Base-by-base conservation (phyloP, 2,888 invertebrate species). In the Trissoscelio sp. region DNA sequence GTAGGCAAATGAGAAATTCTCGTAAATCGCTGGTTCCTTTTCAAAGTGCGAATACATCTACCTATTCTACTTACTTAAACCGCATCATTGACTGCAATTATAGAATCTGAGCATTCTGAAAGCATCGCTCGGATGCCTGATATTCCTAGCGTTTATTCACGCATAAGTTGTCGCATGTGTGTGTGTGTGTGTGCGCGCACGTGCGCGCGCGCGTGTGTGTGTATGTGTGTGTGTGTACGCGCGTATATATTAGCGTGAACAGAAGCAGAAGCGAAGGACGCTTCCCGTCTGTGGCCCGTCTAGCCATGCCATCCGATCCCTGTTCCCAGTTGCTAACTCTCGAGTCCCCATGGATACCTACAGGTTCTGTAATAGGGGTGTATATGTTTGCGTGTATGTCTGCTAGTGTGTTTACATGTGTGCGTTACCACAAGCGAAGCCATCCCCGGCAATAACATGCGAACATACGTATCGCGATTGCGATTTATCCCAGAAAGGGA, bases 401-500 rank as follows among this genome's bases (percentile, higher is more conserved):
- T n/a, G n/a, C n/a, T 18, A 2, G 44, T 7, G 42, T 16, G 14
- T 11, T n/a, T 28, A 28, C 28, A 28, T 37, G 73, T 37, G 74
- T 62, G 55, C 37, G 64, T 66, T 66, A 73, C 57, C 74, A 74
- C 74, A 66, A 74, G 39, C 66, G 14, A 48, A 57, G 66, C 66
- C 42, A 60, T 67, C 67, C 75, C 75, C 67, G 67, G 67, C 67
- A 58, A 67, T 58, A 75, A 75, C 75, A 75, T 51, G 60, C 67
- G 60, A 75, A 42, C 73, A 64, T 64, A 74, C 73, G 75, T 75
- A 75, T 67, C 75, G 60, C 75, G 77, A 77, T 77, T 77, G 37
- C 69, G 69, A 77, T 77, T 77, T 70, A 77, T 70, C 44, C 75
- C 58, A 55, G 58, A 58, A 75, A 75, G 66, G 67, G 75, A 28